Conservation (phyloP, 1,140 invertebrate genomes). For the Diorhabda carinulata region DNA sequence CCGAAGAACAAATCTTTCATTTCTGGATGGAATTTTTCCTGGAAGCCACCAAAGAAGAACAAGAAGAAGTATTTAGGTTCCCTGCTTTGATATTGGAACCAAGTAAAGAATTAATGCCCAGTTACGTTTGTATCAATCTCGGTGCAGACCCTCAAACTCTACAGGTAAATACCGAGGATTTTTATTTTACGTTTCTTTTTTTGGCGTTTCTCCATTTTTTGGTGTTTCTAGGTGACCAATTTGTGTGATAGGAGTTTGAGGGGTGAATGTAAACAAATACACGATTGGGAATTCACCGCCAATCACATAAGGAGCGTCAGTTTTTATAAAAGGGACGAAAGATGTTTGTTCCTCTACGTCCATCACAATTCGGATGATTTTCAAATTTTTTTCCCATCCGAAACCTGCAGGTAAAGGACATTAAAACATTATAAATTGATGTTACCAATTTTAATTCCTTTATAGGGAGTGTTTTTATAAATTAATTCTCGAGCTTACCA, state of each 20-base stretch:
- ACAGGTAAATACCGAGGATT: conserved; percentile 47
- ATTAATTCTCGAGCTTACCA: conserved; percentile 76
- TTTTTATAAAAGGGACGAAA: conserved; percentile 91
- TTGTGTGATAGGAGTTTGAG: conserved; percentile 74
- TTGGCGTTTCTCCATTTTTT: not conserved
- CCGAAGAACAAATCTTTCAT: conserved; percentile 83
- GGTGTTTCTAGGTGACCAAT: conserved; percentile 63
- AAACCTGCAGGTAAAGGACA: conserved; percentile 59
- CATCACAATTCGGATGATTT: conserved; percentile 98
- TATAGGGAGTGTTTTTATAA: conserved; percentile 78
- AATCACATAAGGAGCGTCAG: conserved; percentile 90
- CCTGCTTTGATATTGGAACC: conserved; percentile 91
- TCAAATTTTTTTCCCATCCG: conserved; percentile 96
- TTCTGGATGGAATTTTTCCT: conserved; percentile 99
- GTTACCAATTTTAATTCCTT: not conserved
- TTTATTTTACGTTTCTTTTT: not conserved
- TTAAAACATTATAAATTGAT: not conserved
- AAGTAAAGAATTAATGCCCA: conserved; percentile 89
- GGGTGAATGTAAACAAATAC: conserved; percentile 74
- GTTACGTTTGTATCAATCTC: conserved; percentile 91
- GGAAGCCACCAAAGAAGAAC: conserved; percentile 80
- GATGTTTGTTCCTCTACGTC: conserved; percentile 95
- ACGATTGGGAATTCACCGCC: conserved; percentile 91
- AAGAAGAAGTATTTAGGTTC: conserved; percentile 73
- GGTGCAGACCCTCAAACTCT: conserved; percentile 89